Evolutionary conservation across 2,888 invertebrate species (phyloP), one percentile per base, ranked within the genome.

Genomic region (Oxycera nigricornis): DNA sequence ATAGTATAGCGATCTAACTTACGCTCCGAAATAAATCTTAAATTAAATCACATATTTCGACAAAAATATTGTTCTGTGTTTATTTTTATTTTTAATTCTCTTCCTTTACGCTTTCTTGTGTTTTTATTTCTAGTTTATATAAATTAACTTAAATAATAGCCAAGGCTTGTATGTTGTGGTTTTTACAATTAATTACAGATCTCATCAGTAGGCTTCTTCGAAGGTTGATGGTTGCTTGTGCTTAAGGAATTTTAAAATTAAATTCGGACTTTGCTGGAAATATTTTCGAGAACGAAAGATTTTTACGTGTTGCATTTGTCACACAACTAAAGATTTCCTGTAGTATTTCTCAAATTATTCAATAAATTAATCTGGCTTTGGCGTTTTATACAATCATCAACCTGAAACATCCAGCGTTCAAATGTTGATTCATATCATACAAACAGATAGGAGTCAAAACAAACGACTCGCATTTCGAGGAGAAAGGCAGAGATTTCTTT

Each of bases 1-100:
- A 46, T 3, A 11, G 14, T 46, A 46, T 2, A 46, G 14, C n/a
- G 46, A 46, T 46, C 46, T 46, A 46, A 11, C 46, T 46, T 55
- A 55, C 52, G 52, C 24, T 24, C 2, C 9, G 24, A 65, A 35
- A 62, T 55, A 70, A 52, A 31, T 31, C 70, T 70, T 70, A 73
- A 75, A 50, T 75, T 75, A 75, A 75, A 75, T 75, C 75, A 75
- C 75, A 75, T 75, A 52, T 52, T 59, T 74, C 70, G 74, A 74
- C 74, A 62, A 72, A 74, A 22, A 65, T n/a, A 41, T 65, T 65
- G 41, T 65, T 65, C 41, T 39, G 65, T 59, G 59, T 39, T 65
- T 41, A n/a, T 35, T 7, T 28, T 31, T n/a, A n/a, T n/a, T n/a
- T n/a, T n/a, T n/a, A n/a, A n/a, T 35, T 61, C 35, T 39, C 17